Evolutionary conservation across 1,140 invertebrate species (phyloP).

Genomic region (Drosophila busckii): DNA sequence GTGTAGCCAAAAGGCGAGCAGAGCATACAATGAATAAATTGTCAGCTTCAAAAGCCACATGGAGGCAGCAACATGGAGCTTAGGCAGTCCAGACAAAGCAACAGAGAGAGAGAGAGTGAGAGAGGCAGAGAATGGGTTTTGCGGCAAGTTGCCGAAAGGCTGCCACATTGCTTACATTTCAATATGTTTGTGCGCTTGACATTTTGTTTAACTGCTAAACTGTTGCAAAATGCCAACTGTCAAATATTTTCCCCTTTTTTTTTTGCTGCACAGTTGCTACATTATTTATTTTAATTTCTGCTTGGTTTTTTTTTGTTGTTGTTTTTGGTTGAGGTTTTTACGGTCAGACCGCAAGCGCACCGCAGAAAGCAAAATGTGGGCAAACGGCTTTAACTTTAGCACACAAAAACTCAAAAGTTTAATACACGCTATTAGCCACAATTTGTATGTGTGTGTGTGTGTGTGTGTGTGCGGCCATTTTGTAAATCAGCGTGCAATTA

Average conservation of each 20-base stretch:
- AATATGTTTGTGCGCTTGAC: constrained; percentile 60
- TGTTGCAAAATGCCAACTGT: constrained; percentile 65
- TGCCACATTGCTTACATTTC: constrained; percentile 53
- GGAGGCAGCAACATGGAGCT: not conserved
- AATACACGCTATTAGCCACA: constrained; percentile 21
- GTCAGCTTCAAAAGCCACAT: constrained; percentile 38
- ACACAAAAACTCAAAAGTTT: no score
- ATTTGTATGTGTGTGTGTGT: constrained; percentile 8
- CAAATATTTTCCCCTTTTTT: constrained; percentile 47
- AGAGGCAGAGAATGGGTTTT: no score
- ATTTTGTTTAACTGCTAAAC: constrained; percentile 58
- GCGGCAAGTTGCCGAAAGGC: no score
- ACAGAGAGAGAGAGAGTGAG: not conserved
- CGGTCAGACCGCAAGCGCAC: constrained; percentile 13
- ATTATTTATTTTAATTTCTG: no score
- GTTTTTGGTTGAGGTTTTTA: not conserved
- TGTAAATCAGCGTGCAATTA: constrained; percentile 74
- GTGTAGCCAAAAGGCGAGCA: constrained; percentile 37
- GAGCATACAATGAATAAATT: constrained; percentile 66
- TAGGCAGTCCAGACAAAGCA: constrained; percentile 2
- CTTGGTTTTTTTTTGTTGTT: not conserved
- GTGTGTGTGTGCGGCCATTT: constrained; percentile 38
- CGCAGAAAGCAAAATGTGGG: constrained; percentile 1
- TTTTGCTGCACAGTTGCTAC: constrained; percentile 13
- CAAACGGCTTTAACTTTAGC: constrained; percentile 24